Evolutionary conservation across 2,113 vertebrate genomes (phyloP).

Genomic region (Setophaga petechia): DNA sequence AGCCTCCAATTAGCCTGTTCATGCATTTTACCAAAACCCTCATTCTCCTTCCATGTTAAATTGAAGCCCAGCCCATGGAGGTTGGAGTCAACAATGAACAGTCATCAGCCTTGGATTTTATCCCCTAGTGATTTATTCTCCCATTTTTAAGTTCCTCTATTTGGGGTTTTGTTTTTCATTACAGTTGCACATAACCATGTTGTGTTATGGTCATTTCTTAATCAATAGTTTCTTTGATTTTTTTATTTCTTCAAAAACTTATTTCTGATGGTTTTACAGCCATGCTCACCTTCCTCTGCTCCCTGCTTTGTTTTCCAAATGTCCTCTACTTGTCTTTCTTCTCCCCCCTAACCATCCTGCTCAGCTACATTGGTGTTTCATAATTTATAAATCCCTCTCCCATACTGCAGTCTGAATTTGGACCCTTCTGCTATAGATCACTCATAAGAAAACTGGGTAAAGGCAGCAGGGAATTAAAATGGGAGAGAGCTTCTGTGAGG

Average conservation of each 20-base stretch:
- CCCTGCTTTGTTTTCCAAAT: conserved; percentile 6
- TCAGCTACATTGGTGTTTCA: conserved; percentile 47
- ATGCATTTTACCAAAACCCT: not conserved
- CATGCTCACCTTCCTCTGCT: not conserved
- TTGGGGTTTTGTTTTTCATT: not conserved
- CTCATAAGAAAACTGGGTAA: conserved; percentile 32
- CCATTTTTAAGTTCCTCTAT: not conserved
- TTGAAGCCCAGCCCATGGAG: not conserved
- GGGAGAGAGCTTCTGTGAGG: conserved; percentile 11
- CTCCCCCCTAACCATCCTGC: not conserved
- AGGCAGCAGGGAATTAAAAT: conserved; percentile 39
- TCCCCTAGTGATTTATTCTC: not conserved
- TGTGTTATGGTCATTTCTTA: not conserved
- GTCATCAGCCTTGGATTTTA: not conserved
- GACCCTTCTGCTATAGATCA: conserved; percentile 49
- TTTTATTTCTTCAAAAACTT: not conserved
- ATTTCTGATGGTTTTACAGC: not conserved
- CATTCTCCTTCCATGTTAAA: not conserved
- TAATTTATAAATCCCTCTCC: conserved; percentile 56
- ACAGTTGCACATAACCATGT: not conserved
- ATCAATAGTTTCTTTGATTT: not conserved
- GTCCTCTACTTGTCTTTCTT: conserved; percentile 25
- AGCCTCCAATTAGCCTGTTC: not conserved
- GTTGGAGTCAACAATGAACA: not conserved
- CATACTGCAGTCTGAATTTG: not conserved